Percentiles rank a stretch among this genome's conserved stretches.
Conservation (phyloP, 2,797 vertebrate species). For the Notoglanidium macrostoma region DNA sequence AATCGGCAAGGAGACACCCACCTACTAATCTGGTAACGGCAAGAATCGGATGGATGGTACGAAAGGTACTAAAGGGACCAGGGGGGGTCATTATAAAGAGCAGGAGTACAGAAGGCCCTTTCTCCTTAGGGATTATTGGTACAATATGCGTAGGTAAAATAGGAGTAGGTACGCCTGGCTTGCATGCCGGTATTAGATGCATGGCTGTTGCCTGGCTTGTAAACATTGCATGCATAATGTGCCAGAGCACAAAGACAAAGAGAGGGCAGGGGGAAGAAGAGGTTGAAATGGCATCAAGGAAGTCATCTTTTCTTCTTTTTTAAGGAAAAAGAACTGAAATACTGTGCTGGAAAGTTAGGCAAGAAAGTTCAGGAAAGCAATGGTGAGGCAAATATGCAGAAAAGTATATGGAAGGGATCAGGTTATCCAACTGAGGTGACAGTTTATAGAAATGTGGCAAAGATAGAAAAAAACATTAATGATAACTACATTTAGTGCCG, state of each 20-base stretch:
- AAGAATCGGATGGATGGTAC: conserved; percentile 60
- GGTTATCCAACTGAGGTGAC: not conserved
- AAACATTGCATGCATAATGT: conserved; percentile 42
- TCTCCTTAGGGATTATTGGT: conserved; percentile 53
- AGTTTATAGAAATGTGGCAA: not conserved
- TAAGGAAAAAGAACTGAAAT: conserved; percentile 28
- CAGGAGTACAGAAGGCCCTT: conserved; percentile 57
- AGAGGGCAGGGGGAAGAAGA: conserved; percentile 20
- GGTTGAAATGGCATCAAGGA: conserved; percentile 14
- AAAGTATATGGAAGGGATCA: conserved; percentile 5
- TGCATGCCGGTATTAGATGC: conserved; percentile 8
- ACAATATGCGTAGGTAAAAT: conserved; percentile 60
- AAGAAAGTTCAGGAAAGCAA: conserved; percentile 37
- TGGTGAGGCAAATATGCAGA: not conserved
- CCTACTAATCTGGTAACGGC: conserved; percentile 36
- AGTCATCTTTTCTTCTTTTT: conserved; percentile 23
- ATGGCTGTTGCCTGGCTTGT: conserved; percentile 29
- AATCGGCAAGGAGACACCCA: conserved; percentile 78
- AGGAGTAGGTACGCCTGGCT: conserved; percentile 65
- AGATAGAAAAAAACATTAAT: not conserved
- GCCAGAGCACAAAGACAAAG: conserved; percentile 40
- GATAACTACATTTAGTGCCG: conserved; percentile 38
- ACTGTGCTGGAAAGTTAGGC: conserved; percentile 19
- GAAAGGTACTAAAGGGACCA: conserved; percentile 76
- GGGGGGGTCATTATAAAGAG: conserved; percentile 63